Evolutionary conservation across 2,888 invertebrate species (phyloP), one percentile per base, ranked within the genome.

Genomic region (Nephrotoma guestfalica): DNA sequence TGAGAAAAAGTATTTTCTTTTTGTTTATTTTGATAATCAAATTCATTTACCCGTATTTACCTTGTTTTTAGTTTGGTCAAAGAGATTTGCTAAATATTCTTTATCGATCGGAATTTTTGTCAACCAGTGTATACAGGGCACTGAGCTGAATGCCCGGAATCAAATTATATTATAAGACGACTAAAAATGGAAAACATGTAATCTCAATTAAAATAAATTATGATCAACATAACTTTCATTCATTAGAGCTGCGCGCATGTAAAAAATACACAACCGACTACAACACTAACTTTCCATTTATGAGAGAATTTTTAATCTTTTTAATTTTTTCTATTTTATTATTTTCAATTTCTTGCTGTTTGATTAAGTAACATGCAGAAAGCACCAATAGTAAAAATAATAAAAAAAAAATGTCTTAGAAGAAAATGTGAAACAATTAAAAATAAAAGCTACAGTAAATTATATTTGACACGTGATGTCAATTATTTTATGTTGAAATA

Each of bases 121-220:
- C 30, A 30, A 30, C 30, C 30, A 30, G 30, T 30, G 30, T 30
- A 30, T 30, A 3, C 30, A 0, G 2, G 30, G 9, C 6, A 71
- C 7, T 3, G 30, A 43, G 43, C 11, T 43, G 43, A 43, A 6
- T 11, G 43, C 43, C 2, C 2, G 1, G 30, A 43, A 43, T 43
- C 43, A 43, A 43, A 43, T 43, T 9, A 43, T 43, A 51, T 51
- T 6, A 51, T 51, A 51, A 57, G 15, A 57, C 51, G 6, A 15
- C 51, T 71, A 30, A 71, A 71, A 71, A 71, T 71, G 71, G 9
- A 71, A 71, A 30, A 71, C 71, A 71, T 71, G 71, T 71, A 71
- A 71, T 71, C 71, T 71, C 88, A 88, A 88, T 88, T 87, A 87
- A 87, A 87, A 88, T 88, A 88, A 88, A 88, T 88, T 88, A 88